Conservation (phyloP, 2,888 invertebrate genomes). For the Mythimna albipuncta region DNA sequence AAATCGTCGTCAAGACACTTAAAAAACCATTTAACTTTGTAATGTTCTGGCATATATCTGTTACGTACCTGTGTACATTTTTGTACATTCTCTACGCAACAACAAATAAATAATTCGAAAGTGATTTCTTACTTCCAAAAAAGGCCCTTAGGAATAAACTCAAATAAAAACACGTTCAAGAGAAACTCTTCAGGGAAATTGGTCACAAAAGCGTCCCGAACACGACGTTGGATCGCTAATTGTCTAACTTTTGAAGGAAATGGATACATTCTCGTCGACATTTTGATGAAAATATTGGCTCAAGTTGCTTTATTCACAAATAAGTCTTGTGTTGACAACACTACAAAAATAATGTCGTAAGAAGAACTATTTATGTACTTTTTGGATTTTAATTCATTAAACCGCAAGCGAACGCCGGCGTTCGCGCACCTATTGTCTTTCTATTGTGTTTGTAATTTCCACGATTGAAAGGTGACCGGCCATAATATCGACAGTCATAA, state of each 20-base stretch:
- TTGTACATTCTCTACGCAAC: not conserved
- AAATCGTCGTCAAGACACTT: no score
- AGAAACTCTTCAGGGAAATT: slow-evolving; percentile 7
- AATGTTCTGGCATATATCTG: not conserved
- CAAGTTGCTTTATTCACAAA: slow-evolving; percentile 1
- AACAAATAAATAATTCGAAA: slow-evolving; percentile 1
- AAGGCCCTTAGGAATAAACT: slow-evolving; percentile 21
- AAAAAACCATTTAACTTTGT: not conserved
- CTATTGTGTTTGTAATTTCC: no score
- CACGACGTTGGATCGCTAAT: slow-evolving; percentile 17
- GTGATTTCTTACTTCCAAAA: slow-evolving; percentile 5
- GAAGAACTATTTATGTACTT: no score
- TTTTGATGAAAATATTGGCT: slow-evolving; percentile 20
- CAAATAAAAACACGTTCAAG: slow-evolving; percentile 41
- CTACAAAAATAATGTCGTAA: not conserved
- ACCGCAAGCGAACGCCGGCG: no score
- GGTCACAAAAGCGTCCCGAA: slow-evolving; percentile 5
- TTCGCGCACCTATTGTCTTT: no score
- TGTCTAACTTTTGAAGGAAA: slow-evolving; percentile 49
- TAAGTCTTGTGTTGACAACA: not conserved
- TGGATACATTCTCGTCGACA: slow-evolving; percentile 15
- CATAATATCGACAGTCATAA: no score
- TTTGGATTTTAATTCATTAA: no score
- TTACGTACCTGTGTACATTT: no score
- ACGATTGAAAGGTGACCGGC: no score